Conservation (phyloP, 2,888 invertebrate species). For the Peribatodes rhomboidaria region DNA sequence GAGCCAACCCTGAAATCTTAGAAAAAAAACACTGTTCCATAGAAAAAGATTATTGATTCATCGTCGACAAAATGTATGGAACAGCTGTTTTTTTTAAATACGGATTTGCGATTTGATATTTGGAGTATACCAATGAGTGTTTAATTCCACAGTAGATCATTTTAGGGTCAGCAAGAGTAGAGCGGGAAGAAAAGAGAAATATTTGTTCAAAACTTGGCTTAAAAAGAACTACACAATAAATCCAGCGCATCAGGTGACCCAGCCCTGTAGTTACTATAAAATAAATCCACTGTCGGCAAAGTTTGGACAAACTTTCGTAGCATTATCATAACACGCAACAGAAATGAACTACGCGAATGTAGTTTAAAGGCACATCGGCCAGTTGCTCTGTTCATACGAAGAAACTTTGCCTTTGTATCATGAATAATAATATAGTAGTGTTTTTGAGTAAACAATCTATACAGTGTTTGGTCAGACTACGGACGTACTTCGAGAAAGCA, state of each 20-base stretch:
- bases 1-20: too few species aligned
- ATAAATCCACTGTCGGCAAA: constrained; percentile 20
- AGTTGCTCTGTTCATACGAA: constrained; percentile 7
- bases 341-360: constrained; percentile 21
- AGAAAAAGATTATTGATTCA: too few species aligned
- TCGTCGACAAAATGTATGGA: too few species aligned
- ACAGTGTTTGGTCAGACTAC: background rate
- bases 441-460: constrained; percentile 7
- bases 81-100: too few species aligned
- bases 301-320: background rate
- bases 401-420: constrained; percentile 6
- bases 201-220: too few species aligned
- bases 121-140: too few species aligned
- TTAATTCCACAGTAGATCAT: too few species aligned
- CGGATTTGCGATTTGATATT: too few species aligned
- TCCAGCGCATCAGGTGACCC: constrained; percentile 16
- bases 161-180: too few species aligned
- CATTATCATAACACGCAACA: constrained; percentile 22
- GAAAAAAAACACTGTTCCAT: too few species aligned
- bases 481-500: too few species aligned
- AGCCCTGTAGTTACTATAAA: constrained; percentile 8
- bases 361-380: constrained; percentile 17
- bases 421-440: background rate
- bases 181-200: too few species aligned
- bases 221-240: background rate